Evolutionary conservation across 2,888 invertebrate genomes (phyloP).

Genomic region (Julus scanicus): DNA sequence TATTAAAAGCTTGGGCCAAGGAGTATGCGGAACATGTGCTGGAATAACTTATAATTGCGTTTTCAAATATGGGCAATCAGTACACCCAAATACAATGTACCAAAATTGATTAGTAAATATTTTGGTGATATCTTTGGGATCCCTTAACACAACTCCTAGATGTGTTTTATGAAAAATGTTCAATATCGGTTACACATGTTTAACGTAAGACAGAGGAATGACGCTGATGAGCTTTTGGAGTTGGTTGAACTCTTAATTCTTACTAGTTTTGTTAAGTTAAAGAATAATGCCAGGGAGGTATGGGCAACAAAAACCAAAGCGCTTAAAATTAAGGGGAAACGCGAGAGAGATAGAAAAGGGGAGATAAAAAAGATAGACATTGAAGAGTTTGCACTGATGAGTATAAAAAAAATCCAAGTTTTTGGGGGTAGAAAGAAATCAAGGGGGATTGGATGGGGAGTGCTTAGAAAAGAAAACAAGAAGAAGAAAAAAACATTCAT

Average conservation of each 20-base stretch:
- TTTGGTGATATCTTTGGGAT: no score
- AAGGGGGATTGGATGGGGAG: neutral
- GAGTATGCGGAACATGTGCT: no score
- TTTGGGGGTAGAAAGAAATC: slow-evolving; percentile 22
- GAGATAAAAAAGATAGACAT: slow-evolving; percentile 38
- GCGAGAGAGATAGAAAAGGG: slow-evolving; percentile 25
- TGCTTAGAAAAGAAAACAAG: slow-evolving; percentile 5
- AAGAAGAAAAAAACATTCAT: neutral
- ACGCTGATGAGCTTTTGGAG: slow-evolving; percentile 11
- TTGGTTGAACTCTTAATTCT: slow-evolving; percentile 42
- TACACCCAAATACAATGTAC: no score
- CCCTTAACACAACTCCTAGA: neutral
- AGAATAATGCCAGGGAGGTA: slow-evolving; percentile 38
- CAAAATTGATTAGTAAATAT: no score
- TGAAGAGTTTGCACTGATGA: slow-evolving; percentile 26
- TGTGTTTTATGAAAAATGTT: neutral
- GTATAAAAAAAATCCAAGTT: neutral
- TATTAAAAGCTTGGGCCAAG: neutral
- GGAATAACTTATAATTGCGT: no score
- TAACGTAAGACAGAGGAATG: neutral
- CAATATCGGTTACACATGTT: neutral
- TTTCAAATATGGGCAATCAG: no score
- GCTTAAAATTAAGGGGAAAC: slow-evolving; percentile 27
- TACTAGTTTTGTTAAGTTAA: slow-evolving; percentile 15
- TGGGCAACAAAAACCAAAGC: slow-evolving; percentile 30